These are phyloP conservation scores for Physocephala rufipes DNA, from an alignment of 2,888 invertebrate genomes.

Conservation along the genomic window DNA sequence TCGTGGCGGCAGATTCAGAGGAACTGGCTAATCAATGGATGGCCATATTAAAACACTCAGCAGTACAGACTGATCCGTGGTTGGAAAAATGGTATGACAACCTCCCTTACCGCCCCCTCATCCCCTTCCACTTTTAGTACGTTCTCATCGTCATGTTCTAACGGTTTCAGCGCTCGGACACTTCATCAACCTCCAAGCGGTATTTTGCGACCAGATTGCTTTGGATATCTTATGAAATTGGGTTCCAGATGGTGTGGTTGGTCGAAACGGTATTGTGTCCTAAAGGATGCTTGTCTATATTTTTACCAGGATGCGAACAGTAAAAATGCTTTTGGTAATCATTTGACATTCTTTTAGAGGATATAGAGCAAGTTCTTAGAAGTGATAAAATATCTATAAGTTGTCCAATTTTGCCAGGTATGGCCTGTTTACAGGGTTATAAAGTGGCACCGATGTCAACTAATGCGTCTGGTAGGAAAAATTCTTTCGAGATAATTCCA, in stretches of 20 bases:
- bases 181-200: conserved; percentile 82
- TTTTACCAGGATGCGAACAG: conserved; percentile 91
- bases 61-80: conserved; percentile 77
- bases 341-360: background rate
- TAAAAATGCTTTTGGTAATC: conserved; percentile 84
- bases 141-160: no score
- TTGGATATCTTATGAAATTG: conserved; percentile 90
- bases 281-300: conserved; percentile 94
- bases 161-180: conserved; percentile 73
- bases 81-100: conserved; percentile 68
- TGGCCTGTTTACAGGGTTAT: conserved; percentile 94
- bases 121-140: no score
- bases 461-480: conserved; percentile 86
- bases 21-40: conserved; percentile 80
- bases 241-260: conserved; percentile 88
- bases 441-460: conserved; percentile 78
- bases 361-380: no score
- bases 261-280: conserved; percentile 91
- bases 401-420: no score
- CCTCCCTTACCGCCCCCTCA: background rate
- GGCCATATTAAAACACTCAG: conserved; percentile 80
- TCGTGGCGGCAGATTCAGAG: conserved; percentile 82
- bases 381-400: no score
- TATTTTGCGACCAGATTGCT: conserved; percentile 87
- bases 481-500: conserved; percentile 90